Evolutionary conservation across 2,113 vertebrate species (phyloP).

Genomic region (Zootoca vivipara): DNA sequence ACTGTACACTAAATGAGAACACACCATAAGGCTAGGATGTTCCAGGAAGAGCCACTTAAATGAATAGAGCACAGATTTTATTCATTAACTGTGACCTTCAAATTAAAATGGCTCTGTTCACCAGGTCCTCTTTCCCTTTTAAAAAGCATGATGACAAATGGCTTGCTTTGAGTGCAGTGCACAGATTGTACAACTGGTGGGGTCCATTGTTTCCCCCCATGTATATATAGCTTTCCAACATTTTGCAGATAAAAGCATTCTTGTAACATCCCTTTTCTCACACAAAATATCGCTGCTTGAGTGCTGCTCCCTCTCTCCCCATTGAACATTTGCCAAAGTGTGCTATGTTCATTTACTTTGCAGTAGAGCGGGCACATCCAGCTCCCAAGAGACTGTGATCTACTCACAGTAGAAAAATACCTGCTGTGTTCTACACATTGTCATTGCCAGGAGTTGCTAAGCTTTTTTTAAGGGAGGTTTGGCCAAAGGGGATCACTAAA

Average conservation of each 20-base stretch:
- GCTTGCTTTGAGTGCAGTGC: neutral
- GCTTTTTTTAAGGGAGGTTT: too few species aligned
- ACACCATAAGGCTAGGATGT: conserved; percentile 31
- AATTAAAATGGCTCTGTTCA: conserved; percentile 17
- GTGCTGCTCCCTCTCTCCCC: neutral
- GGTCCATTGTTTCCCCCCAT: neutral
- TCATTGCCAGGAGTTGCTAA: too few species aligned
- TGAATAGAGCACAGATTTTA: neutral
- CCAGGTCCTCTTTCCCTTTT: conserved; percentile 19
- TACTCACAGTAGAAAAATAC: too few species aligned
- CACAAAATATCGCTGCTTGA: neutral
- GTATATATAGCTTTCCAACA: neutral
- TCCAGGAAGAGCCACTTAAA: conserved; percentile 38
- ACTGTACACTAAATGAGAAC: conserved; percentile 33
- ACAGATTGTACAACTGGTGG: neutral
- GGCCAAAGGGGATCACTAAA: too few species aligned
- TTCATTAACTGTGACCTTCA: conserved; percentile 26
- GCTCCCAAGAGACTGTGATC: too few species aligned
- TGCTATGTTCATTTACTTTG: neutral
- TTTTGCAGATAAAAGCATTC: neutral
- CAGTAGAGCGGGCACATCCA: too few species aligned
- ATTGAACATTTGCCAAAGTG: neutral
- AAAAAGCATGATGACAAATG: conserved; percentile 4
- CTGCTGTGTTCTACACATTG: too few species aligned
- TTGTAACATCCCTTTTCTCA: neutral